Conservation (phyloP, 64 coral and sea anemone genomes). For the Exaiptasia diaphana region DNA sequence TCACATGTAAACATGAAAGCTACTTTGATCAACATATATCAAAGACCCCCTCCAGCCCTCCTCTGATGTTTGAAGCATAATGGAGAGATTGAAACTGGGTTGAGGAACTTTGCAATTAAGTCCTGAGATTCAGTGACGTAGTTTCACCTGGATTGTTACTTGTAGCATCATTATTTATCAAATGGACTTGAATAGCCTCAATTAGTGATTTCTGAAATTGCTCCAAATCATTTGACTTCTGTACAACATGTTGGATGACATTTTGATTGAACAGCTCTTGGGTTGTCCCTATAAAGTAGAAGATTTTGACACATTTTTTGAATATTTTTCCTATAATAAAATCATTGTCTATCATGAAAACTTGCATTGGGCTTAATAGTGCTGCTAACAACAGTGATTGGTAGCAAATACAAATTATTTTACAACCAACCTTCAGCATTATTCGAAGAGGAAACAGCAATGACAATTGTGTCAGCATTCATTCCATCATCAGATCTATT, state of each 20-base stretch:
- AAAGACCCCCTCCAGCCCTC: no score
- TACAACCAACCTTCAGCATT: no score
- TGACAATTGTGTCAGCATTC: constrained; percentile 24
- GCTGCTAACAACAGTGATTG: no score
- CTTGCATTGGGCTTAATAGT: background rate
- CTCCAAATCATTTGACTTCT: background rate
- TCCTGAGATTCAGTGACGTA: no score
- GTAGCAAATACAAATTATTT: no score
- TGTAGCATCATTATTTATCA: background rate
- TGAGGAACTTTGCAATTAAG: no score
- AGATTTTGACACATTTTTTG: background rate
- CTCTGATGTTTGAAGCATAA: no score
- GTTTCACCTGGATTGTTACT: no score
- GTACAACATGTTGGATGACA: background rate
- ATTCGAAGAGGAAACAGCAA: constrained; percentile 41
- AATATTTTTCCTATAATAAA: background rate
- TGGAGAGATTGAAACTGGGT: no score
- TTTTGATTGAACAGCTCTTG: background rate
- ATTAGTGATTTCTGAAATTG: background rate
- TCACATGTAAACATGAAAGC: no score
- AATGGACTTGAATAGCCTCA: background rate
- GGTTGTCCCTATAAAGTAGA: background rate
- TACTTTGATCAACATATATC: no score
- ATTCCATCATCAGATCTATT: constrained; percentile 29
- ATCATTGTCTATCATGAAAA: background rate